Percentiles rank a stretch among this genome's conserved stretches.
Conservation (phyloP, 2,113 vertebrate genomes). For the Toxotes chatareus region DNA sequence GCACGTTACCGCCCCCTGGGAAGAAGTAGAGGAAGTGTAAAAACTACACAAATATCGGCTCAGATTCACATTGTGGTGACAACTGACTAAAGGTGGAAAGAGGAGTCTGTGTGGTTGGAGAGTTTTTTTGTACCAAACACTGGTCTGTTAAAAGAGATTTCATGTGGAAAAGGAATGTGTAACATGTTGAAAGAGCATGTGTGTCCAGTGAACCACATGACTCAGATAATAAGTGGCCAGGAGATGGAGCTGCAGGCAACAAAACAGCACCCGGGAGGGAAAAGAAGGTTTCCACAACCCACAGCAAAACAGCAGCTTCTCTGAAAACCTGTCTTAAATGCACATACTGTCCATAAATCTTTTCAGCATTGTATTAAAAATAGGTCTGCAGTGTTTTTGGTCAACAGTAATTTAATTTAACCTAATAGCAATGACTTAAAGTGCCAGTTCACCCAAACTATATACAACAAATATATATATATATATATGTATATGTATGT, state of each 20-base stretch:
- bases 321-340: background rate
- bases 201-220: background rate
- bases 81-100: background rate
- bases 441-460: no score
- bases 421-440: no score
- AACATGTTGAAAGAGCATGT: background rate
- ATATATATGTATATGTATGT: no score
- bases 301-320: background rate
- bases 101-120: background rate
- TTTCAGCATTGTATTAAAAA: background rate
- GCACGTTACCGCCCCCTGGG: constrained; percentile 94
- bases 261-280: background rate
- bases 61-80: background rate
- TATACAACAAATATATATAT: no score
- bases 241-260: constrained; percentile 67
- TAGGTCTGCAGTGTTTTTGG: background rate
- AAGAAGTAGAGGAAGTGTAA: constrained; percentile 9
- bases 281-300: background rate
- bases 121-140: background rate
- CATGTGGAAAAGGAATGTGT: background rate
- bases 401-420: no score
- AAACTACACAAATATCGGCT: background rate
- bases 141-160: background rate
- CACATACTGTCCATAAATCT: background rate
- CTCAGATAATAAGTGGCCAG: constrained; percentile 41